A percentile compares a stretch with the other conserved stretches of the same genome.
Evolutionary conservation across 2,888 invertebrate genomes (phyloP).

Genomic region (Heliconius ismenius): DNA sequence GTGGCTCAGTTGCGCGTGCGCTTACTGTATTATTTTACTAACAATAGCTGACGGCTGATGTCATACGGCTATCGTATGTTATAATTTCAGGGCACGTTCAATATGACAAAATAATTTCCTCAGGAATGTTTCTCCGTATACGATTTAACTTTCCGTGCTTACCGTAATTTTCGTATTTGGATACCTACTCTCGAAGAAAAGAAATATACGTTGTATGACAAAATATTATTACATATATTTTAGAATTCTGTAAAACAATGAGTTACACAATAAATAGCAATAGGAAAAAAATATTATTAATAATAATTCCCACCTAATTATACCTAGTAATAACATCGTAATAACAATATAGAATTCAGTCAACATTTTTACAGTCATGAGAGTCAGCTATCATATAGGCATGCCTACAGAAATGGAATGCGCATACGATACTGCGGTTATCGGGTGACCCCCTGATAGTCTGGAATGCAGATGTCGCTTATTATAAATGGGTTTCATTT

Average conservation of each 20-base stretch:
- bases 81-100: conserved; percentile 53
- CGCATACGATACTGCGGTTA: conserved; percentile 51
- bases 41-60: conserved; percentile 73
- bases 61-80: conserved; percentile 62
- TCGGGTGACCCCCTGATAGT: conserved; percentile 51
- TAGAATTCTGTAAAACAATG: not conserved
- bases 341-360: not conserved
- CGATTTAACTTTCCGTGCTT: not conserved
- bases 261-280: not conserved
- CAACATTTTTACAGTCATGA: not conserved
- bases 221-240: not conserved
- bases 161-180: not conserved
- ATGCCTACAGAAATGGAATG: conserved; percentile 45
- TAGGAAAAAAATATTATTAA: not conserved
- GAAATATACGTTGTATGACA: too few species aligned
- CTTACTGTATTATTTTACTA: conserved; percentile 58
- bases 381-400: conserved; percentile 21
- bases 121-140: not conserved
- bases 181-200: not conserved
- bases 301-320: not conserved
- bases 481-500: conserved; percentile 45
- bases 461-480: conserved; percentile 47
- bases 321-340: not conserved
- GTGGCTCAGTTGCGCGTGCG: conserved; percentile 64
- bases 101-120: conserved; percentile 13